Evolutionary conservation across 2,797 vertebrate genomes (phyloP), one percentile per base, ranked within the genome.

Genomic region (Octomys mimax): DNA sequence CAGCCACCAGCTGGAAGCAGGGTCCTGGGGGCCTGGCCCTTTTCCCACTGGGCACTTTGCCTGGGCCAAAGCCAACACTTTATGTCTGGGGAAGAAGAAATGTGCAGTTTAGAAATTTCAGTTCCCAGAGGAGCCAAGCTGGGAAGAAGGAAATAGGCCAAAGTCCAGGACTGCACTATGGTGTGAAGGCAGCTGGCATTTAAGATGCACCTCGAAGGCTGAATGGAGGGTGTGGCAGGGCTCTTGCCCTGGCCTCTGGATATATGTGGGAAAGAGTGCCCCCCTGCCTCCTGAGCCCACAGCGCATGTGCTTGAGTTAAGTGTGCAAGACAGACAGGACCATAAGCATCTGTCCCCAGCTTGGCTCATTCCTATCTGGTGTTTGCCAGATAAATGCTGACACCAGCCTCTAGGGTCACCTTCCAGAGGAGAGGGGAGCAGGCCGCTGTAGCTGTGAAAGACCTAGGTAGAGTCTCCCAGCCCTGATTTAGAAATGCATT

Each of bases 401-500:
- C 92, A 91, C 93, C 88, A 96, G 33, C 95, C 97, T 97, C 70
- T 93, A 87, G 94, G 0, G 11, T 89, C 95, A 26, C 61, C 64
- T 26, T n/a, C 0, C 82, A 94, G 97, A 98, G 97, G 97, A 93
- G 96, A 95, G 96, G 96, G 97, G 92, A 75, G 89, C 11, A 0
- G 0, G 11, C 96, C 95, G 93, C 75, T 33, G 13, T 90, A 87
- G 42, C 33, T 39, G 79, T 31, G 13, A 96, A 92, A 98, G 52
- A 91, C 96, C 97, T 97, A 97, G 95, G 46, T 97, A 97, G 97
- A 95, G 93, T 96, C 97, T 97, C 97, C 95, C 46, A 42, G 42
- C 87, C 93, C 93, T 68, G 92, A 46, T 96, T 97, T 97, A 98
- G 98, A 96, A 98, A 98, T 98, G 98, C 99, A 99, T 99, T 99